Evolutionary conservation across 2,113 vertebrate genomes (phyloP).

Genomic region (Trogon melanurus): DNA sequence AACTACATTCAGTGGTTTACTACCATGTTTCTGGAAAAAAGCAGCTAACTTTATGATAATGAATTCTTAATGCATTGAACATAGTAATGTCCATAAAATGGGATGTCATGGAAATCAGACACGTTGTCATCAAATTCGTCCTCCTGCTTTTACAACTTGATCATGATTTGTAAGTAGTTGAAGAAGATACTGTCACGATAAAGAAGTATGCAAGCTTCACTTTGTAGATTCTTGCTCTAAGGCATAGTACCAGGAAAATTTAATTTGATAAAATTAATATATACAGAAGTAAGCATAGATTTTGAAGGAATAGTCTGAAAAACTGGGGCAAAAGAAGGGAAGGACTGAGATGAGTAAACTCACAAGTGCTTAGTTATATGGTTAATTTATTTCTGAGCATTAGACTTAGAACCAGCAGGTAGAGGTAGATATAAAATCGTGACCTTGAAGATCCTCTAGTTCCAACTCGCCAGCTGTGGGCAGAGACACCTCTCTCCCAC

Average conservation of each 20-base stretch:
- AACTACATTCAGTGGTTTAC: neutral
- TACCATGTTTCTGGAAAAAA: neutral
- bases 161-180: neutral
- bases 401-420: neutral
- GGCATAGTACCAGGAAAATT: neutral
- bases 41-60: neutral
- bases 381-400: neutral
- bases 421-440: neutral
- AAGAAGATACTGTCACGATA: neutral
- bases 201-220: neutral
- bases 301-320: neutral
- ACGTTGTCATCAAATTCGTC: neutral
- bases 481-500: too few species aligned
- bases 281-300: neutral
- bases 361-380: neutral
- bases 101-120: neutral
- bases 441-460: too few species aligned
- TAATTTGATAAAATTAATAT: neutral
- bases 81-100: neutral
- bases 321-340: neutral
- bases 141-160: neutral
- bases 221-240: neutral
- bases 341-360: neutral
- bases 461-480: too few species aligned
- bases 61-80: neutral